Conservation (phyloP, 2,888 invertebrate genomes). For the Rhopalosiphum nymphaeae region DNA sequence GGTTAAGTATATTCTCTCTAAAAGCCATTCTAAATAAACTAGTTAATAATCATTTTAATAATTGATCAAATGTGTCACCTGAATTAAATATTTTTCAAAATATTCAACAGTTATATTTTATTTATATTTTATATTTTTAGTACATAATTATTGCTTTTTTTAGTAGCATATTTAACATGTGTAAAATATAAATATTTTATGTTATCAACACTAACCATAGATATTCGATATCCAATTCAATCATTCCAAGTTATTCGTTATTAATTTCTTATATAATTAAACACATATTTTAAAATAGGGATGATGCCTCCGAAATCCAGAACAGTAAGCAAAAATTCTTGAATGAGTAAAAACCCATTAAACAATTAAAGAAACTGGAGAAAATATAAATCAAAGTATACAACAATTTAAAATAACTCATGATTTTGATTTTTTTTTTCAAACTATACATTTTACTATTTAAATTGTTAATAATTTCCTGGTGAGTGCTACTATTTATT, state of each 20-base stretch:
- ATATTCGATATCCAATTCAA: background rate
- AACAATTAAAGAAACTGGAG: background rate
- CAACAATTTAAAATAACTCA: background rate
- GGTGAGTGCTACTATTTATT: background rate
- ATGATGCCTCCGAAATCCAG: background rate
- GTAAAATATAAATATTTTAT: background rate
- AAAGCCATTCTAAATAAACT: background rate
- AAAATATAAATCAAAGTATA: background rate
- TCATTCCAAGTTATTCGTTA: background rate
- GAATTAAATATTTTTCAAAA: background rate
- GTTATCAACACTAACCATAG: background rate
- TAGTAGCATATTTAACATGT: background rate
- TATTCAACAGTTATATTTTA: background rate
- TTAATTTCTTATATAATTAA: background rate
- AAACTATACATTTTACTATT: background rate
- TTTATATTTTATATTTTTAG: background rate
- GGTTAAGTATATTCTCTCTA: background rate
- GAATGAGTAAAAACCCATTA: background rate
- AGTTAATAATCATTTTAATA: background rate
- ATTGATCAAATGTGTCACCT: background rate
- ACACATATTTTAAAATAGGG: background rate
- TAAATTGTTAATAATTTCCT: background rate
- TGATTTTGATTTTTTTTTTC: background rate
- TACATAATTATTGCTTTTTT: background rate
- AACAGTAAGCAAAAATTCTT: background rate